Percentiles rank a stretch among this genome's conserved stretches.
These are phyloP conservation scores for Drosophila phalerata DNA, from an alignment of 2,888 invertebrate genomes.

Conservation along the genomic window DNA sequence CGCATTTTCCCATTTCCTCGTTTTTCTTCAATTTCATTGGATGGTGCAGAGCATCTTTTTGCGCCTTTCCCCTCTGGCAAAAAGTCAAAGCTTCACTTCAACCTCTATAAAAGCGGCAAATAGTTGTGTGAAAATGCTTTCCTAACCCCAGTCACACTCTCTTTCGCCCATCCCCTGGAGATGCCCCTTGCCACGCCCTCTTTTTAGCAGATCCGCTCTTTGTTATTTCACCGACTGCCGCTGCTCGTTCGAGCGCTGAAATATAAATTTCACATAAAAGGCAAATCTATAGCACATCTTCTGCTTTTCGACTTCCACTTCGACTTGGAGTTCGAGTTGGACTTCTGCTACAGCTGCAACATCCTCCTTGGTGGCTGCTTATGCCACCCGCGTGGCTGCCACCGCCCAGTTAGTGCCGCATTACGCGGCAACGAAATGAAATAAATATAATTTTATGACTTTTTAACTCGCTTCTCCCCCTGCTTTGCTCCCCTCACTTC, in stretches of 20 bases:
- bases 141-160: not conserved
- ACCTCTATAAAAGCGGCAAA: conserved; percentile 76
- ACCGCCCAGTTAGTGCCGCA: conserved; percentile 57
- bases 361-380: conserved; percentile 37
- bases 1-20: not conserved
- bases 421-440: conserved; percentile 73
- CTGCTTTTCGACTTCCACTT: conserved; percentile 17
- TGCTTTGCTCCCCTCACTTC: conserved; percentile 4
- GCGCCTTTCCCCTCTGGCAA: conserved; percentile 24
- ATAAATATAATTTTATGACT: conserved; percentile 80
- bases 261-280: conserved; percentile 80
- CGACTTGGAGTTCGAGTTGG: conserved; percentile 6
- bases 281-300: conserved; percentile 75
- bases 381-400: conserved; percentile 71
- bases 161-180: too few species aligned
- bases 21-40: conserved; percentile 1
- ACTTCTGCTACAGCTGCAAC: conserved; percentile 21
- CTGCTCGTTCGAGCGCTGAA: conserved; percentile 33
- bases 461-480: conserved; percentile 69
- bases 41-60: not conserved
- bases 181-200: conserved; percentile 16
- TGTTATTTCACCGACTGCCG: conserved; percentile 48
- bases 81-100: conserved; percentile 72
- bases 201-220: conserved; percentile 38
- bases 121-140: conserved; percentile 70